Base-by-base conservation (phyloP, 2,888 invertebrate genomes). In the Zygogramma bicolorata region DNA sequence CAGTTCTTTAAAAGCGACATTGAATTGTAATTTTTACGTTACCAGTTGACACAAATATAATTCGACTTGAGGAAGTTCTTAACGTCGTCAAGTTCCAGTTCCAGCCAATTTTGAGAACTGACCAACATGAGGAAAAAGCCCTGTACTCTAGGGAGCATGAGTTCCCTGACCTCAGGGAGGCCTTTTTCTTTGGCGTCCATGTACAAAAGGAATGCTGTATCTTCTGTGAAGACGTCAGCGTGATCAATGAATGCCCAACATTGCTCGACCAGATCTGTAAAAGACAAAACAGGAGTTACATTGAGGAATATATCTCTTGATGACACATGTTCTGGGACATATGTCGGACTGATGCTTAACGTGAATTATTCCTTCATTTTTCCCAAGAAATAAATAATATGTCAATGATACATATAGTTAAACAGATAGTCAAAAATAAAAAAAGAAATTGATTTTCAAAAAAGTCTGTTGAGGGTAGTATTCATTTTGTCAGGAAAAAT, bases 191-290 rank as follows among this genome's bases (percentile, higher is more conserved):
- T 88, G 0, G 90, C 90, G 70, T 90, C 89, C 75, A 89, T 82
- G 80, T 90, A 90, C 13, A 95, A 84, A 40, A 92, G 83, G 81
- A 93, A 94, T 0, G 95, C 94, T 0, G 93, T 92, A 77, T 93
- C 94, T 87, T 95, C 95, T 25, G 88, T 88, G 81, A 95, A 94
- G 0, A 93, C 88, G 53, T 90, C 90, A 63, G 90, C 90, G 81
- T 93, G 92, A 66, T 92, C 91, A 75, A 95, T 91, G 79, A 94
- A 93, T 0, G 92, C 90, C 92, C 94, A 93, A 85, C 94, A 93
- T 81, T 95, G 95, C 73, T 92, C 91, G 78, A 93, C 91, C 70
- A 95, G 87, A 86, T 93, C 93, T 93, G 84, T 29, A 71, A 65
- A 49, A 59, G 38, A 53, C 53, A 25, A 25, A 25, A 66, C 29